Percentiles rank a stretch among this genome's conserved stretches.
Evolutionary conservation across 2,797 vertebrate species (phyloP).

Genomic region (Ptychobarbus kaznakovi): DNA sequence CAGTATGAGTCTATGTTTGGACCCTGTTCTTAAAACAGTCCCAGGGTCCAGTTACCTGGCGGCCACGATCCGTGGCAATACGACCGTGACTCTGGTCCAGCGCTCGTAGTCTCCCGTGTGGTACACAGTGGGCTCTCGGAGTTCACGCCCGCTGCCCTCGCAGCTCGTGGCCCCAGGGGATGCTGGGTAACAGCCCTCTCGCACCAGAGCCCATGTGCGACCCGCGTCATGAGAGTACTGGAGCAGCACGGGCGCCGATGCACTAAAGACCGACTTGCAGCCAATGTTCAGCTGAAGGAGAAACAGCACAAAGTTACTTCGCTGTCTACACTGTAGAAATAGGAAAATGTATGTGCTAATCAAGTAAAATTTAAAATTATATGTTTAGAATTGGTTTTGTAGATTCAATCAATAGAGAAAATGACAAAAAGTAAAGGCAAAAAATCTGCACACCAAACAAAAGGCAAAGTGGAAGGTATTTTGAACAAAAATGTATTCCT

Average conservation of each 20-base stretch:
- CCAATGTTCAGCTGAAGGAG: slow-evolving; percentile 88
- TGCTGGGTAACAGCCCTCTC: slow-evolving; percentile 92
- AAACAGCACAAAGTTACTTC: background rate
- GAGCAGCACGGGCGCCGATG: slow-evolving; percentile 88
- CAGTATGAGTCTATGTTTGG: background rate
- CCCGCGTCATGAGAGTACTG: slow-evolving; percentile 96
- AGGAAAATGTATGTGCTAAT: too few species aligned
- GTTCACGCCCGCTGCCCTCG: slow-evolving; percentile 91
- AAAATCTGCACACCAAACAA: too few species aligned
- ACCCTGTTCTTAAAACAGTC: background rate
- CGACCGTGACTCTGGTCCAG: slow-evolving; percentile 92
- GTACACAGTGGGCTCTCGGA: slow-evolving; percentile 89
- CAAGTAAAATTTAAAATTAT: too few species aligned
- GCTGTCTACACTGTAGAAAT: background rate
- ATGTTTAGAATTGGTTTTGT: too few species aligned
- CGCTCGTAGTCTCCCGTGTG: slow-evolving; percentile 92
- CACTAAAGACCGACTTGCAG: slow-evolving; percentile 89
- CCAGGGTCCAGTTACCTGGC: slow-evolving; percentile 82
- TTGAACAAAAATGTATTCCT: too few species aligned
- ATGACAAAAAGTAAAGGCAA: too few species aligned
- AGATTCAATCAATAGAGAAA: too few species aligned
- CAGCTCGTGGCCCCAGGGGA: slow-evolving; percentile 84
- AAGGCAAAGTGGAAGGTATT: too few species aligned
- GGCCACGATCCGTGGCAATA: slow-evolving; percentile 89
- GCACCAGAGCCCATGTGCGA: slow-evolving; percentile 91